Evolutionary conservation across 2,113 vertebrate species (phyloP), one percentile per base, ranked within the genome.

Genomic region (Narcine bancroftii): DNA sequence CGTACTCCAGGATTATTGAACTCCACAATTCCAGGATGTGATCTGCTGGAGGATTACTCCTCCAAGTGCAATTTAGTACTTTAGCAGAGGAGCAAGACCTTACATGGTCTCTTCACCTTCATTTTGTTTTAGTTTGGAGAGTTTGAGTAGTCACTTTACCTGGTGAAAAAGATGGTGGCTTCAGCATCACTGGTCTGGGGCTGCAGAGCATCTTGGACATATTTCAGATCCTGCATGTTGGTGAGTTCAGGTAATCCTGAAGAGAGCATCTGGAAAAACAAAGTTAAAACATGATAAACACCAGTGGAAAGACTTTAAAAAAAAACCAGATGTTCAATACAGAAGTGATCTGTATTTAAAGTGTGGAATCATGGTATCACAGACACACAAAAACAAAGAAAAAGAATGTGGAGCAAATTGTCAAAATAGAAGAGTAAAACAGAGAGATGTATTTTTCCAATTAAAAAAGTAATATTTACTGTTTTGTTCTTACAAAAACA

Each of bases 81-180:
- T 60, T 60, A 60, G 9, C 56, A 7, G 56, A 15, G 9, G 56
- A 15, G 15, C 56, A 60, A 60, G 15, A 60, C 75, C n/a, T 77
- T 79, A 77, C 17, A 17, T 60, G n/a, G 81, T n/a, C 15, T 19
- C 56, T 79, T 17, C 53, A 36, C 0, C 33, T 13, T 87, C 81
- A 21, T n/a, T 2, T 15, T n/a, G 33, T 13, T 60, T 60, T 6
- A 87, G 13, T 87, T 87, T 60, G 45, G 26, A 56, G 26, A n/a
- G 53, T 63, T 60, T 42, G 92, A 92, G 29, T 93, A n/a, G n/a
- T 36, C 53, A 87, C 29, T 71, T 66, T 95, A 99, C 99, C 99
- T 98, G 0, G 99, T 99, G 93, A 99, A 99, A 95, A 99, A 98
- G 95, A 99, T 97, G 1, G 99, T 99, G 92, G 99, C 98, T 94